Evolutionary conservation across 1,140 invertebrate genomes (phyloP).

Genomic region (Brachionus koreanus): DNA sequence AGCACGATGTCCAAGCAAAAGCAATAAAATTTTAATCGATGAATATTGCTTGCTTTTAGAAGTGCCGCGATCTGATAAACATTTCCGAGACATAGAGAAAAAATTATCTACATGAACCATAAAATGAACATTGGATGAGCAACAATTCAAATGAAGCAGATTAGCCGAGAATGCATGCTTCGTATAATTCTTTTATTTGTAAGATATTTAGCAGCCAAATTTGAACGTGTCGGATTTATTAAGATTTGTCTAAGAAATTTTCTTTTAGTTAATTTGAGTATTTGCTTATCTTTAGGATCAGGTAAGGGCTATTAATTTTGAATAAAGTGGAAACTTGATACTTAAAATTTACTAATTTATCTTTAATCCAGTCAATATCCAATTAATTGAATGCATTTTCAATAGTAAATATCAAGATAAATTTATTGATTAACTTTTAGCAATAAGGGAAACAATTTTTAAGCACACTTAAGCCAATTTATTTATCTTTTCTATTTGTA

Average conservation of each 20-base stretch:
- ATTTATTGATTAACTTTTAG: neutral
- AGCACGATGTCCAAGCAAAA: neutral
- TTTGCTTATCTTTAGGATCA: neutral
- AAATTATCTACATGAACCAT: neutral
- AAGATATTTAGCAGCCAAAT: neutral
- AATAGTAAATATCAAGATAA: neutral
- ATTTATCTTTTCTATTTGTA: neutral
- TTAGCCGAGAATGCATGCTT: neutral
- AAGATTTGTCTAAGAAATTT: neutral
- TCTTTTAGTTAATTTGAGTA: neutral
- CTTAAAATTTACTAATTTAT: neutral
- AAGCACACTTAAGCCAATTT: neutral
- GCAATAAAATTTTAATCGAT: neutral
- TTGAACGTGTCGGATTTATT: neutral
- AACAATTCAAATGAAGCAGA: neutral
- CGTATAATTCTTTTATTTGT: neutral
- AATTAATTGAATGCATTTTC: neutral
- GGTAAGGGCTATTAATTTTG: constrained; percentile 6
- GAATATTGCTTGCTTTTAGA: neutral
- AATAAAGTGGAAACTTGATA: neutral
- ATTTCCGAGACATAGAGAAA: neutral
- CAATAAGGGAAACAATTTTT: neutral
- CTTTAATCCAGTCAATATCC: too few species aligned
- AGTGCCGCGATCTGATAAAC: neutral
- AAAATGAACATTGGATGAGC: neutral